phyloP scores from a whole-genome alignment of 35 echinoderm and acorn worm genomes.

The Chiridota heheva region DNA sequence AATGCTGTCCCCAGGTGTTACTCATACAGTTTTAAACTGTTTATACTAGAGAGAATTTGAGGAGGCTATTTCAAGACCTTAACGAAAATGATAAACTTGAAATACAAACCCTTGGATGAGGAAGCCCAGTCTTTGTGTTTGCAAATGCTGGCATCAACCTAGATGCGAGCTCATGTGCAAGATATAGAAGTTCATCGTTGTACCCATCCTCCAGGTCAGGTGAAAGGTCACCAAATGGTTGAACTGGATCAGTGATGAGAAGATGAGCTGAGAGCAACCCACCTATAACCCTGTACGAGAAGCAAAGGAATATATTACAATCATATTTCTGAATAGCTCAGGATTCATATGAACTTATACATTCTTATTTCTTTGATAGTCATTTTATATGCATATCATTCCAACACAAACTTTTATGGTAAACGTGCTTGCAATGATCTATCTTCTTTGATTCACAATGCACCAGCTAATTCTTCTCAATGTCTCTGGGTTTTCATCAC shows the following conservation, averaged over 20 bases:
- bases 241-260: slow-evolving; percentile 66
- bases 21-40: not conserved
- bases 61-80: too few species aligned
- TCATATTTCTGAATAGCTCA: too few species aligned
- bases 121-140: slow-evolving; percentile 82
- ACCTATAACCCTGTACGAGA: slow-evolving; percentile 74
- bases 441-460: too few species aligned
- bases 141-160: slow-evolving; percentile 91
- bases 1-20: not conserved
- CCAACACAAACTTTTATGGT: too few species aligned
- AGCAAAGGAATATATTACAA: too few species aligned
- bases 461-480: too few species aligned
- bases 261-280: slow-evolving; percentile 93
- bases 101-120: slow-evolving; percentile 86
- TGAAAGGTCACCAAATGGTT: slow-evolving; percentile 80
- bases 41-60: not conserved
- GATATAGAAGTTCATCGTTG: slow-evolving; percentile 66
- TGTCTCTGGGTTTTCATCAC: too few species aligned
- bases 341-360: too few species aligned
- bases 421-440: too few species aligned
- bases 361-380: too few species aligned
- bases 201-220: slow-evolving; percentile 72
- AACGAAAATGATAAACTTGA: not conserved
- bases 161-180: slow-evolving; percentile 86
- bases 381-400: not conserved